Evolutionary conservation across 2,113 vertebrate species (phyloP).

Genomic region (Pomatostomus ruficeps): DNA sequence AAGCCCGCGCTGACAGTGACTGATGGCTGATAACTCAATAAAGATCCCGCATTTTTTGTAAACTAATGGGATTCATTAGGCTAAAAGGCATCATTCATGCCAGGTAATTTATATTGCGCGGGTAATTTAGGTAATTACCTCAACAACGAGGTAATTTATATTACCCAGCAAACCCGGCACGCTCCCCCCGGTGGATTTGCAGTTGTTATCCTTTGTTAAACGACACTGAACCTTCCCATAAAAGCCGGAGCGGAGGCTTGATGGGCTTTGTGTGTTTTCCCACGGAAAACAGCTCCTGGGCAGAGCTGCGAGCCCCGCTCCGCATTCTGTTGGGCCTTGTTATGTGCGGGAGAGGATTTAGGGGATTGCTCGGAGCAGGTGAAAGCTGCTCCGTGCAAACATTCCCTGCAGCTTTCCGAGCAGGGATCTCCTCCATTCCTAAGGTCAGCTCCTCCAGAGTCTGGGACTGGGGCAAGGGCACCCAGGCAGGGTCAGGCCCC

Average conservation of each 20-base stretch:
- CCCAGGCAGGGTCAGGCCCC: not conserved
- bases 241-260: not conserved
- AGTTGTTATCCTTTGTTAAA: not conserved
- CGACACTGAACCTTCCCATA: not conserved
- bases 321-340: not conserved
- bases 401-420: not conserved
- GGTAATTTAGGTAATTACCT: constrained; percentile 30
- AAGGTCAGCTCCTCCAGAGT: not conserved
- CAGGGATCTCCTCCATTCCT: not conserved
- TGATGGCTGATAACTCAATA: not conserved
- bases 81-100: not conserved
- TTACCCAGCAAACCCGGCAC: not conserved
- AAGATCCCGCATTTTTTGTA: not conserved
- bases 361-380: not conserved
- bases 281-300: not conserved
- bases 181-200: not conserved
- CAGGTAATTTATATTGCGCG: not conserved
- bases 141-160: not conserved
- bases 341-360: not conserved
- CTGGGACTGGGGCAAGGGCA: not conserved
- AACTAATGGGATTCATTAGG: not conserved
- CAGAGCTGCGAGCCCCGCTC: not conserved
- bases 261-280: not conserved
- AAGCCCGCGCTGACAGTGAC: rapidly evolving
- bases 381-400: not conserved